Evolutionary conservation across 1,140 invertebrate species (phyloP).

Genomic region (Nebria ingens): DNA sequence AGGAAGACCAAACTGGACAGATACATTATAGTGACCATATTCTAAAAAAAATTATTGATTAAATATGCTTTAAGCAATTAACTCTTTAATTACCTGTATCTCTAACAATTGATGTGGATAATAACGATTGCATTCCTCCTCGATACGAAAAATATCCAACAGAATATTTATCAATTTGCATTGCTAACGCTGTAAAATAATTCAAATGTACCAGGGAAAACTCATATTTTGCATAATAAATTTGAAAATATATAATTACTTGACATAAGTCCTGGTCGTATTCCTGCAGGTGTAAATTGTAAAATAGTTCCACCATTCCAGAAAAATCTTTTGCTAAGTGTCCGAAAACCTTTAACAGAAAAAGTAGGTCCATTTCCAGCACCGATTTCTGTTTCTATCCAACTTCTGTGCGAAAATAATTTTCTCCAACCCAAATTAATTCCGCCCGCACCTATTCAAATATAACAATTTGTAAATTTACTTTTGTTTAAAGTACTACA

Average conservation of each 20-base stretch:
- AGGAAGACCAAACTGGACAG: slow-evolving; percentile 70
- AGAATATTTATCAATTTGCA: slow-evolving; percentile 74
- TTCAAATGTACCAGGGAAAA: slow-evolving; percentile 13
- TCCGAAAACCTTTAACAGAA: slow-evolving; percentile 62
- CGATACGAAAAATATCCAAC: slow-evolving; percentile 81
- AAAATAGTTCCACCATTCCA: slow-evolving; percentile 58
- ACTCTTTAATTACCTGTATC: slow-evolving; percentile 46
- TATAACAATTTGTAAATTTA: slow-evolving; percentile 13
- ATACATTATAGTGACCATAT: slow-evolving; percentile 45
- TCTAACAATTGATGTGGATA: slow-evolving; percentile 68
- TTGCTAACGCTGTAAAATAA: slow-evolving; percentile 56
- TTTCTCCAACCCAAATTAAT: slow-evolving; percentile 64
- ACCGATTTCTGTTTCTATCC: slow-evolving; percentile 69
- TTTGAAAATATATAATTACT: slow-evolving; percentile 43
- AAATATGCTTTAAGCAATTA: slow-evolving; percentile 9
- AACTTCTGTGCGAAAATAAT: slow-evolving; percentile 68
- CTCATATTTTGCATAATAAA: slow-evolving; percentile 10
- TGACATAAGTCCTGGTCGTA: slow-evolving; percentile 57
- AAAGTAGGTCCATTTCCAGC: slow-evolving; percentile 64
- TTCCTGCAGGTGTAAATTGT: slow-evolving; percentile 58
- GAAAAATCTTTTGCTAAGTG: slow-evolving; percentile 57
- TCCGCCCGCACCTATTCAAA: slow-evolving; percentile 49
- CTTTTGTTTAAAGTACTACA: not conserved
- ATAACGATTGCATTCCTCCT: slow-evolving; percentile 56
- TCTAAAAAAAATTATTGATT: slow-evolving; percentile 22